Base-by-base conservation (phyloP, 2,797 vertebrate genomes). In the Hemibagrus guttatus region DNA sequence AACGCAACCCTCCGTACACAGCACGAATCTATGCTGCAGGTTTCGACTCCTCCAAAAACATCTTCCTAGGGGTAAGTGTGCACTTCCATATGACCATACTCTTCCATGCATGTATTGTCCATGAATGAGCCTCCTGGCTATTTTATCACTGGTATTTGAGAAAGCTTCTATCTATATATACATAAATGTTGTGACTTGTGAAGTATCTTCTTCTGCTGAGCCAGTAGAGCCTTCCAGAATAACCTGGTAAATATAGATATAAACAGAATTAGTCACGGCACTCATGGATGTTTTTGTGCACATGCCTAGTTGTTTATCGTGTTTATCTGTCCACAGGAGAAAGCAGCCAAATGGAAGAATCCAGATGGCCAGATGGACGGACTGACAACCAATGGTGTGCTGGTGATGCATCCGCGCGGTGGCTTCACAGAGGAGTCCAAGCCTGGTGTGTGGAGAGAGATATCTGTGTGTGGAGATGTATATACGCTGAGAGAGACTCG, bases 311-410 rank as follows among this genome's bases (percentile, higher is more conserved):
- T 59, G 54, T 56, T 71, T 39, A 54, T 8, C 28, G 42, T 80
- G 46, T 81, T 64, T 39, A n/a, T 54, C 63, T 49, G 8, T 71
- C 58, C 61, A 2, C 90, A 99, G 98, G 98, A 99, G 93, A 99
- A 99, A 93, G 98, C 98, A 0, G 98, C 98, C 3, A 99, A 99
- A 86, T 99, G 98, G 98, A 99, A 99, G 95, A 99, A 99, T 91
- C 97, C 97, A 0, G 98, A 99, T 1, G 98, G 98, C 82, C 98
- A 99, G 93, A 99, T 99, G 98, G 98, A 99, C 1, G 98, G 98
- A 49, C 92, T 99, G 85, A 99, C 98, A 0, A 99, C 98, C 82
- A 99, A 99, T 3, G 98, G 98, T 0, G 98, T 99, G 90, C 95
- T 99, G 86, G 98, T 99, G 58, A 99, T 99, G 98, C 98, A 99